These are phyloP conservation scores for Hydrophis major DNA, from an alignment of 2,797 vertebrate species.

Conservation along the genomic window DNA sequence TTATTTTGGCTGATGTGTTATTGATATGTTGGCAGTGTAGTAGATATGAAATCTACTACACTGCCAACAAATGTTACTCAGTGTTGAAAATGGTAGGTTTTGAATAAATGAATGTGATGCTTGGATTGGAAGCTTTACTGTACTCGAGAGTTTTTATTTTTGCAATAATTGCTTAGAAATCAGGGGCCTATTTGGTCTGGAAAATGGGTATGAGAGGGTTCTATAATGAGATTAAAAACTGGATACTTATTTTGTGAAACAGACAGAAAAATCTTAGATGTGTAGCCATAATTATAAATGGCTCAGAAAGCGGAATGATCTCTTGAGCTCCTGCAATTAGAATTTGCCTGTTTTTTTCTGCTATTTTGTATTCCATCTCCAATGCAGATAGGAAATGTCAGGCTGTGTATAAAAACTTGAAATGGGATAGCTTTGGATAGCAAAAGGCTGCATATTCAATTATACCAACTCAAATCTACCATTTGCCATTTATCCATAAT, in stretches of 20 bases:
- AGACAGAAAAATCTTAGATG: slow-evolving; percentile 26
- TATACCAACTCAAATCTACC: slow-evolving; percentile 40
- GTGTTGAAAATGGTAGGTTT: background rate
- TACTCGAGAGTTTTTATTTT: background rate
- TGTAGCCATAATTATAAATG: background rate
- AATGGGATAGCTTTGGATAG: slow-evolving; percentile 29
- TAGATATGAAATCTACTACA: background rate
- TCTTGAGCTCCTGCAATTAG: slow-evolving; percentile 44
- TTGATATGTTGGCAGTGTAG: background rate
- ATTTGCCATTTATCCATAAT: slow-evolving; percentile 51
- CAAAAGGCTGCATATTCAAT: slow-evolving; percentile 47
- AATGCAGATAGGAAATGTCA: slow-evolving; percentile 47
- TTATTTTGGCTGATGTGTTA: background rate
- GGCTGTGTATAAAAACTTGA: slow-evolving; percentile 35
- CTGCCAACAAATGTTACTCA: background rate
- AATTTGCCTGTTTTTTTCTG: slow-evolving; percentile 27
- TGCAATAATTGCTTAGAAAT: slow-evolving; percentile 16
- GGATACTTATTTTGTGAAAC: slow-evolving; percentile 21
- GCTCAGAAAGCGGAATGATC: slow-evolving; percentile 27
- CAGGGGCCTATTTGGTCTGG: background rate
- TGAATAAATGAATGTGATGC: slow-evolving; percentile 2
- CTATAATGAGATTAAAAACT: slow-evolving; percentile 13
- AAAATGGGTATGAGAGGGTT: slow-evolving; percentile 28
- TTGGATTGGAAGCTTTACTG: background rate
- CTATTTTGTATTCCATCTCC: slow-evolving; percentile 12